Percentiles rank a stretch among this genome's conserved stretches.
Conservation (phyloP, 2,113 vertebrate genomes). For the Lepisosteus osseus region DNA sequence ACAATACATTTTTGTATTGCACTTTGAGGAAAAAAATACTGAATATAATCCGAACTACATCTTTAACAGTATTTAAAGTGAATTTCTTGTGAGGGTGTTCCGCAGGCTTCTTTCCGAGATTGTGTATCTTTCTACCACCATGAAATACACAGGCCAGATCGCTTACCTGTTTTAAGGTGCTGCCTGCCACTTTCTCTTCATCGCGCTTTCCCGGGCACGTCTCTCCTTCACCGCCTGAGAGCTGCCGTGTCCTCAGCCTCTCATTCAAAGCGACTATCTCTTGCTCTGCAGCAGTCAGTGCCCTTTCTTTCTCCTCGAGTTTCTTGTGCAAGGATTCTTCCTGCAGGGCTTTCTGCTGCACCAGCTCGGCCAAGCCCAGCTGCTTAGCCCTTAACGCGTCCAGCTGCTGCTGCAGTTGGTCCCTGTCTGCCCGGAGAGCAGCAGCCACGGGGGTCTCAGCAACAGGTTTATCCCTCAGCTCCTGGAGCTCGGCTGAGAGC, state of each 20-base stretch:
- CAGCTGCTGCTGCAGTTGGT: slow-evolving; percentile 68
- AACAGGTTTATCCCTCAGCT: slow-evolving; percentile 43
- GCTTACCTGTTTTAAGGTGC: slow-evolving; percentile 46
- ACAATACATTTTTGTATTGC: no score
- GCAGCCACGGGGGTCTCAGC: slow-evolving; percentile 38
- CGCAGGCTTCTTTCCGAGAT: no score
- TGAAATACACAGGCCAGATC: neutral
- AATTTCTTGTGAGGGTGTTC: no score
- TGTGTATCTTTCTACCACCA: no score
- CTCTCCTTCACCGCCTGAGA: slow-evolving; percentile 38
- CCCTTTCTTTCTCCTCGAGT: slow-evolving; percentile 35
- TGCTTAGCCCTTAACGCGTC: slow-evolving; percentile 61
- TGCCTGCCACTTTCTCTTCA: slow-evolving; percentile 38
- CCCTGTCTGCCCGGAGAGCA: slow-evolving; percentile 45
- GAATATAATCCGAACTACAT: no score
- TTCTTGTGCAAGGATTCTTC: slow-evolving; percentile 29
- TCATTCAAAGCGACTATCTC: slow-evolving; percentile 49
- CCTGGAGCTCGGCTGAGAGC: slow-evolving; percentile 33
- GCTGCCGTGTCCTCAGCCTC: slow-evolving; percentile 45
- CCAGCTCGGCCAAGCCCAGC: slow-evolving; percentile 62
- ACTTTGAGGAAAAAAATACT: no score
- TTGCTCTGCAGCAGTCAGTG: slow-evolving; percentile 52
- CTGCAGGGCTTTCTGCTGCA: slow-evolving; percentile 27
- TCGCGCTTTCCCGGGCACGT: slow-evolving; percentile 43
- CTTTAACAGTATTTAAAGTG: no score